These are phyloP conservation scores for Drosophila niveifrons DNA, from an alignment of 2,888 invertebrate genomes.

Conservation along the genomic window DNA sequence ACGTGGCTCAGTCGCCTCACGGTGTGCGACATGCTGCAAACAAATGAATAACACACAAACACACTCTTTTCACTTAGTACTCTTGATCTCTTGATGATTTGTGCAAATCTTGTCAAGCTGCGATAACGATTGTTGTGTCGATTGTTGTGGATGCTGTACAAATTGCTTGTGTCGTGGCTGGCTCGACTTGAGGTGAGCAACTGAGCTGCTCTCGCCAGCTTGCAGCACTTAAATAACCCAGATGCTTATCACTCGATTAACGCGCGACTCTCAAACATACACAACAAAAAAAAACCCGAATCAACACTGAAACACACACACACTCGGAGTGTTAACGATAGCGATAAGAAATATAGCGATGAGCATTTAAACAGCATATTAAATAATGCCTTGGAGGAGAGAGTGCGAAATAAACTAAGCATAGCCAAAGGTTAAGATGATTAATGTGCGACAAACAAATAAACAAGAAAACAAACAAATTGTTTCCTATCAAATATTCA, in stretches of 20 bases:
- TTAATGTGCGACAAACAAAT: not conserved
- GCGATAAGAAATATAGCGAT: slow-evolving; percentile 36
- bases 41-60: not conserved
- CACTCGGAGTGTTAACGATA: not conserved
- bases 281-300: slow-evolving; percentile 5
- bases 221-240: slow-evolving; percentile 31
- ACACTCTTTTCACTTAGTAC: slow-evolving; percentile 1
- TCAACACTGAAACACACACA: not conserved
- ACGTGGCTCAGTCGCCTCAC: slow-evolving; percentile 45
- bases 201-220: slow-evolving; percentile 28
- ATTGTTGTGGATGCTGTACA: not conserved
- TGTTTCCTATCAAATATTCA: not conserved
- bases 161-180: slow-evolving; percentile 11
- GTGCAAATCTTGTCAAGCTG: slow-evolving; percentile 1
- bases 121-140: slow-evolving; percentile 1
- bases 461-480: not conserved
- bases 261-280: not conserved
- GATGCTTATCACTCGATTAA: slow-evolving; percentile 29
- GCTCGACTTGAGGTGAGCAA: slow-evolving; percentile 35
- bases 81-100: not conserved
- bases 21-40: slow-evolving; percentile 56
- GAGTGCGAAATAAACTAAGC: not conserved
- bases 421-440: not conserved
- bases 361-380: slow-evolving; percentile 8
- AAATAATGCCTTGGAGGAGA: not conserved